Conservation (phyloP, 2,888 invertebrate genomes). For the Mechanitis mazaeus region DNA sequence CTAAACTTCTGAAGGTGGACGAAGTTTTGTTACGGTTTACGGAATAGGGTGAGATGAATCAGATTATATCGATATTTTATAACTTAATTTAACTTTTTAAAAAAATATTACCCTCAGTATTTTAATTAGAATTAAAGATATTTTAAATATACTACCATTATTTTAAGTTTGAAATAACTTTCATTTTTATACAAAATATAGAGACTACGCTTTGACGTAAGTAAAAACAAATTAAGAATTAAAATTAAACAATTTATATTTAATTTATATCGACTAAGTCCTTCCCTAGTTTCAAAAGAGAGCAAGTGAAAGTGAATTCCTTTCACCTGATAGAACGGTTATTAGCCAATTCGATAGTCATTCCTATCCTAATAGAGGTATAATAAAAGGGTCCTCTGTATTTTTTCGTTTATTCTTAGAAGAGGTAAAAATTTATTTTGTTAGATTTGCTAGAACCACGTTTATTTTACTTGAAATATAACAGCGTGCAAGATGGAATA, state of each 20-base stretch:
- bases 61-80: constrained; percentile 28
- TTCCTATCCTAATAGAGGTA: constrained; percentile 73
- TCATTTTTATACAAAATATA: too few relatives aligned
- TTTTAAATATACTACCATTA: too few relatives aligned
- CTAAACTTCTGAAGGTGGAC: constrained; percentile 65
- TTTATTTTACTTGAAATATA: not conserved
- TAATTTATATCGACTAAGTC: constrained; percentile 12
- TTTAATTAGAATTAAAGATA: too few relatives aligned
- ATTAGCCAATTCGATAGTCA: constrained; percentile 74
- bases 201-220: too few relatives aligned
- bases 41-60: constrained; percentile 36
- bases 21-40: constrained; percentile 46
- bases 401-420: constrained; percentile 60
- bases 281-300: constrained; percentile 43
- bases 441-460: constrained; percentile 54
- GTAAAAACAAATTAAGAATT: too few relatives aligned
- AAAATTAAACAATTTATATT: too few relatives aligned
- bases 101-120: too few relatives aligned
- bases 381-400: constrained; percentile 69
- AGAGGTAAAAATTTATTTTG: constrained; percentile 65
- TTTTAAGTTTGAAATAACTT: too few relatives aligned
- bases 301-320: constrained; percentile 67
- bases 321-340: constrained; percentile 76
- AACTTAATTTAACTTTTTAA: not conserved
- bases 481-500: too few relatives aligned